phyloP scores from a whole-genome alignment of 2,888 invertebrate genomes.

The Leuctra nigra region DNA sequence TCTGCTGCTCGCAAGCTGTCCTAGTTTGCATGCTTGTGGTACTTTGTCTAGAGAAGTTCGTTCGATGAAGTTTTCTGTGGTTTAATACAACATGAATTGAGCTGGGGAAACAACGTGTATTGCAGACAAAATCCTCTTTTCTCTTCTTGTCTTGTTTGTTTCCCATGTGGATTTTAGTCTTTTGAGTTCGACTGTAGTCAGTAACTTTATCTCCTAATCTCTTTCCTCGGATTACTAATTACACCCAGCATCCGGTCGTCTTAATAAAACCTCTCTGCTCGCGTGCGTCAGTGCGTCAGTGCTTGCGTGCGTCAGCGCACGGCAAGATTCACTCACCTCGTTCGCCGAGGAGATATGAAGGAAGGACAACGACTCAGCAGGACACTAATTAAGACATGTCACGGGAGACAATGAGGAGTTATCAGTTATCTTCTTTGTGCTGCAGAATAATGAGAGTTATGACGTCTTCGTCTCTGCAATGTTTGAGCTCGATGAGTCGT shows the following conservation, averaged over 20 bases:
- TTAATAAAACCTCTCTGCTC: neutral
- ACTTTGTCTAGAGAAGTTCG: no score
- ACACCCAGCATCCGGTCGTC: constrained; percentile 11
- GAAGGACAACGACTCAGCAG: neutral
- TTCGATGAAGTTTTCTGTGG: constrained; percentile 7
- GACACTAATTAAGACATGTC: neutral
- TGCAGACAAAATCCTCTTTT: no score
- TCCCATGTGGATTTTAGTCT: neutral
- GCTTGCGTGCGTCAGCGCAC: neutral
- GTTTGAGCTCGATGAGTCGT: no score
- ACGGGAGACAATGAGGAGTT: no score
- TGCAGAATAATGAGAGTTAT: no score
- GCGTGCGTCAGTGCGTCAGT: neutral
- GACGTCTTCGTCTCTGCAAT: no score
- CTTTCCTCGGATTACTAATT: constrained; percentile 10
- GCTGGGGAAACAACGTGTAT: no score
- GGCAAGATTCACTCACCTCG: constrained; percentile 9
- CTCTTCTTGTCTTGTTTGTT: neutral
- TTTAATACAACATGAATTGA: constrained; percentile 11
- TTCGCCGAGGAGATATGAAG: constrained; percentile 2
- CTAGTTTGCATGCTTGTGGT: no score
- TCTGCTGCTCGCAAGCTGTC: no score
- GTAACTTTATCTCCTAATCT: constrained; percentile 8
- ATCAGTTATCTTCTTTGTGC: no score
- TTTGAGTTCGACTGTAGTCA: constrained; percentile 5